Evolutionary conservation across 2,888 invertebrate genomes (phyloP).

Genomic region (Idaea aversata): DNA sequence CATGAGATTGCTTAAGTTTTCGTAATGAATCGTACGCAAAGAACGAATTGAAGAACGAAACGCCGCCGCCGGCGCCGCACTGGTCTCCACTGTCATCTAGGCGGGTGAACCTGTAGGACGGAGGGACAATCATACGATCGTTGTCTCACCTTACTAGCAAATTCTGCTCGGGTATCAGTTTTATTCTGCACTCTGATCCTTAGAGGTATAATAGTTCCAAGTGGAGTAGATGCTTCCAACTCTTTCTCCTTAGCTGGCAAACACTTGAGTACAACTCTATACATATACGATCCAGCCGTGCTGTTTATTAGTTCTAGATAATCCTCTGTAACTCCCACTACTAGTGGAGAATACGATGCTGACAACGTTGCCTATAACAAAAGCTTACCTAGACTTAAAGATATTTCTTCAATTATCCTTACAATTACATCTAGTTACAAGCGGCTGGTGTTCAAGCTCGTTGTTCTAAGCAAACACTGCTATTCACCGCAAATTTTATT

Average conservation of each 20-base stretch:
- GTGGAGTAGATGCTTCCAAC: conserved; percentile 49
- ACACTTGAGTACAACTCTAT: conserved; percentile 59
- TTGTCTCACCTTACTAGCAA: conserved; percentile 46
- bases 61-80: too few species aligned
- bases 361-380: conserved; percentile 48
- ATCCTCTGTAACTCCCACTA: conserved; percentile 58
- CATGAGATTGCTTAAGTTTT: too few species aligned
- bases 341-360: conserved; percentile 64
- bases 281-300: conserved; percentile 56
- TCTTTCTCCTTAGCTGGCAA: conserved; percentile 65
- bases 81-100: too few species aligned
- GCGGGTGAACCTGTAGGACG: too few species aligned
- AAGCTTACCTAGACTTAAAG: background rate
- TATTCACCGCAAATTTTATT: too few species aligned
- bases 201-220: conserved; percentile 56
- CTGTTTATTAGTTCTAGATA: conserved; percentile 54
- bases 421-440: background rate
- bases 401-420: background rate
- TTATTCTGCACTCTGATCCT: conserved; percentile 64
- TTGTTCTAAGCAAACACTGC: too few species aligned
- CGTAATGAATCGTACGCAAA: too few species aligned
- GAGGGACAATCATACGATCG: background rate
- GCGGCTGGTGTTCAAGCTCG: too few species aligned
- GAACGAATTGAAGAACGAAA: too few species aligned
- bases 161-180: conserved; percentile 50